Base-by-base conservation (phyloP, 2,797 vertebrate genomes). In the Xiphophorus birchmanni region DNA sequence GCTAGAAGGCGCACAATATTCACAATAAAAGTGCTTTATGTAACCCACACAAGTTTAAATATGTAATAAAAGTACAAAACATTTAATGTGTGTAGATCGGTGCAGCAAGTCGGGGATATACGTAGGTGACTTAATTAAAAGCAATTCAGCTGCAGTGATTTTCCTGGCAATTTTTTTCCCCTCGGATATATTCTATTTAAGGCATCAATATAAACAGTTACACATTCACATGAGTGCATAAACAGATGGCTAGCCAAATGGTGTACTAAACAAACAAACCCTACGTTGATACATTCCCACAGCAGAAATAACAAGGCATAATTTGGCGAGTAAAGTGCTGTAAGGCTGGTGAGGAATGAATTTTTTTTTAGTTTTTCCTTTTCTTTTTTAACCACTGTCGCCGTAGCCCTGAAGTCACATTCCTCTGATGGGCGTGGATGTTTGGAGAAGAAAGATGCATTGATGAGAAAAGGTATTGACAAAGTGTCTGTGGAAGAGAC, bases 381-480 rank as follows among this genome's bases (percentile, higher is more conserved):
- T 29, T 29, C 4, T 32, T 60, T 60, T 32, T 60, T 32, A 60
- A 13, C 29, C 29, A 60, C 58, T 75, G 78, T 65, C 65, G 72
- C 73, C 0, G 0, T 37, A 40, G 80, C 65, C 58, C 67, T 86
- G 23, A 75, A 82, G 73, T 72, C 86, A 60, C 54, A 56, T 80
- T 50, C 54, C 69, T 69, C 76, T 5, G 8, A n/a, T 3, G 50
- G 74, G 17, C 76, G 80, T 35, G 79, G 79, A 79, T 54, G 1
- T 83, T 89, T 74, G 82, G 77, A 91, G 87, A 88, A 92, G 79
- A 90, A 82, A 83, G 78, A 80, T 47, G 48, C 54, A 2, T 76
- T 44, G 82, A 80, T n/a, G 9, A 80, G 84, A 80, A 80, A 50
- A 13, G 79, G 58, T 91, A 92, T 93, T 83, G 93, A 91, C 86